Conservation (phyloP, 1,140 invertebrate genomes). For the Plutomurus gul region DNA sequence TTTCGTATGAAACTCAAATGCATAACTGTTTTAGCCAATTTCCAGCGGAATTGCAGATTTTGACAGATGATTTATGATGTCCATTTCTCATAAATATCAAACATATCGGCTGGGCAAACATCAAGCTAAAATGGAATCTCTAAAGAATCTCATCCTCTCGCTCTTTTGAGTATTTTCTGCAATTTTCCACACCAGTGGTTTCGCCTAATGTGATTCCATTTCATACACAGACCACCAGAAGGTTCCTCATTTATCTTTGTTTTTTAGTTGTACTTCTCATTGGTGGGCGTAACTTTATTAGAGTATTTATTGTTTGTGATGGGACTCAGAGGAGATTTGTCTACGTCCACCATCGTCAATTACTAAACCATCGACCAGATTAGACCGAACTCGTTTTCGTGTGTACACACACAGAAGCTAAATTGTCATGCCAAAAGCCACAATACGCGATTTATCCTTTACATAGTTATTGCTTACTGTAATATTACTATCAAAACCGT, state of each 20-base stretch:
- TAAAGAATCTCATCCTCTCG: not conserved
- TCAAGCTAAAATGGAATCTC: not conserved
- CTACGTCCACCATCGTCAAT: too few species aligned
- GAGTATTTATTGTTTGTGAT: too few species aligned
- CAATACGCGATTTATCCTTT: too few species aligned
- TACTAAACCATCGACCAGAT: too few species aligned
- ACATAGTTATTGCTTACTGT: too few species aligned
- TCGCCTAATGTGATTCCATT: slow-evolving; percentile 11
- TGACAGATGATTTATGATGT: slow-evolving; percentile 42
- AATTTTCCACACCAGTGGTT: slow-evolving; percentile 18
- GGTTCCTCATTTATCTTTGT: slow-evolving; percentile 2
- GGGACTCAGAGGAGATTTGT: too few species aligned
- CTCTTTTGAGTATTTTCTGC: slow-evolving; percentile 4
- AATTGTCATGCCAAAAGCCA: too few species aligned
- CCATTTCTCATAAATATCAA: slow-evolving; percentile 45
- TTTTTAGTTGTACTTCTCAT: not conserved
- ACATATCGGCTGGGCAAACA: slow-evolving; percentile 30
- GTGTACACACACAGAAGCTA: too few species aligned
- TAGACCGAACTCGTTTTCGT: too few species aligned
- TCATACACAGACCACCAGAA: slow-evolving; percentile 5
- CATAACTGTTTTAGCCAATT: slow-evolving; percentile 28
- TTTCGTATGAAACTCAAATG: not conserved
- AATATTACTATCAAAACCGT: too few species aligned
- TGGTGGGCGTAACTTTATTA: not conserved
- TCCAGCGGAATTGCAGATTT: slow-evolving; percentile 34